phyloP scores from a whole-genome alignment of 2,888 invertebrate species.

The Deladenus siricidicola region DNA sequence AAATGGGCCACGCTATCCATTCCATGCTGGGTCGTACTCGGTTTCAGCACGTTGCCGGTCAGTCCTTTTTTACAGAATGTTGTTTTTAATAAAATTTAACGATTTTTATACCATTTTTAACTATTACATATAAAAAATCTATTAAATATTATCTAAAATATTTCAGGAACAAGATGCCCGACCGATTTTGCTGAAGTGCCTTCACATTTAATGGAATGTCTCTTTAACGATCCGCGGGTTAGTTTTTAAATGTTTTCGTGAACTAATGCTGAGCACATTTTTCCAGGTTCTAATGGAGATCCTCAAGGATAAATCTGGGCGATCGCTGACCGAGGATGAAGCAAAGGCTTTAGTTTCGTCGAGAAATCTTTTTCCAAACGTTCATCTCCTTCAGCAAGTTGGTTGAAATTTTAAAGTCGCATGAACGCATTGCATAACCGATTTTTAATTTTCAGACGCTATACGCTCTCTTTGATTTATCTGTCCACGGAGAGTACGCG shows the following conservation, averaged over 20 bases:
- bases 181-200: slow-evolving; percentile 97
- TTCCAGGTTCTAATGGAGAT: slow-evolving; percentile 13
- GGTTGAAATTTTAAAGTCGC: background rate
- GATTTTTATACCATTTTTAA: too few relatives aligned
- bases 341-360: slow-evolving; percentile 72
- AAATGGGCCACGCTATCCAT: slow-evolving; percentile 97
- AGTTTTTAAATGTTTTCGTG: background rate
- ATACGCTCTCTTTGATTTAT: slow-evolving; percentile 50
- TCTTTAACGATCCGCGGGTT: slow-evolving; percentile 67
- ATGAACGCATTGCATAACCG: background rate
- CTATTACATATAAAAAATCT: too few relatives aligned
- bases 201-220: slow-evolving; percentile 96
- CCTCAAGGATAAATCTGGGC: slow-evolving; percentile 21
- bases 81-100: too few relatives aligned
- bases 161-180: slow-evolving; percentile 77
- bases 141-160: too few relatives aligned
- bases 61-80: too few relatives aligned
- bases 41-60: slow-evolving; percentile 83
- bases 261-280: background rate
- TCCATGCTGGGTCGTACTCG: slow-evolving; percentile 90
- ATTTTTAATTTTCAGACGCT: slow-evolving; percentile 56
- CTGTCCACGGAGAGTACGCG: slow-evolving; percentile 41
- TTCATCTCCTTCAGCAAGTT: slow-evolving; percentile 42
- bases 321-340: slow-evolving; percentile 70
- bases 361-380: slow-evolving; percentile 68